Evolutionary conservation across 2,113 vertebrate species (phyloP).

Genomic region (Climacteris rufus): DNA sequence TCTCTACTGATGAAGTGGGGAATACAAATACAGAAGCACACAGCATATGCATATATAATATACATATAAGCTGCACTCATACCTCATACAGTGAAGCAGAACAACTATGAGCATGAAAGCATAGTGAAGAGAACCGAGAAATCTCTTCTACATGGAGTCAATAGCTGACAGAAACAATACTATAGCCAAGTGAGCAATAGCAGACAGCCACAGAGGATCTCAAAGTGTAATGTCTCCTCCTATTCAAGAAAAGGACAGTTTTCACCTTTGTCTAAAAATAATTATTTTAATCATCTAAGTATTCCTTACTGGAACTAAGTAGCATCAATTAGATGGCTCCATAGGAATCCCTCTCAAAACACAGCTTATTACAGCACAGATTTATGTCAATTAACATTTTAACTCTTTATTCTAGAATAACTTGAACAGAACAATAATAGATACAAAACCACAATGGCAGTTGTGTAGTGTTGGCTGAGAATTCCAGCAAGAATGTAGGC

Average conservation of each 20-base stretch:
- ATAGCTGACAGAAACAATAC: not conserved
- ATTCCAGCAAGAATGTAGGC: not conserved
- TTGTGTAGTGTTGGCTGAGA: not conserved
- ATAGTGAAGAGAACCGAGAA: not conserved
- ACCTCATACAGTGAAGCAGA: not conserved
- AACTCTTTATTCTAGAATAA: not conserved
- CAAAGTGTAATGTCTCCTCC: not conserved
- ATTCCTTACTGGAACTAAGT: not conserved
- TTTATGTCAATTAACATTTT: not conserved
- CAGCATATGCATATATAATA: not conserved
- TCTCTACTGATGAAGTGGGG: not conserved
- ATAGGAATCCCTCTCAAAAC: not conserved
- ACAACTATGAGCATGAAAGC: not conserved
- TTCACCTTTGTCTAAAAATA: not conserved
- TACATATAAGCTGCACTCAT: not conserved
- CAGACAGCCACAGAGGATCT: not conserved
- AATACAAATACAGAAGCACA: not conserved
- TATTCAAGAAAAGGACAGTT: not conserved
- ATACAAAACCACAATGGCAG: not conserved
- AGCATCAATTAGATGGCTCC: not conserved
- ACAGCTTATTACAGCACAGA: not conserved
- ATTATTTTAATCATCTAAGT: not conserved
- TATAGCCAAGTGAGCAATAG: not conserved
- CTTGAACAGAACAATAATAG: not conserved
- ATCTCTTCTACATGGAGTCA: not conserved